Conservation (phyloP, 2,888 invertebrate genomes). For the Conchocele bisecta region DNA sequence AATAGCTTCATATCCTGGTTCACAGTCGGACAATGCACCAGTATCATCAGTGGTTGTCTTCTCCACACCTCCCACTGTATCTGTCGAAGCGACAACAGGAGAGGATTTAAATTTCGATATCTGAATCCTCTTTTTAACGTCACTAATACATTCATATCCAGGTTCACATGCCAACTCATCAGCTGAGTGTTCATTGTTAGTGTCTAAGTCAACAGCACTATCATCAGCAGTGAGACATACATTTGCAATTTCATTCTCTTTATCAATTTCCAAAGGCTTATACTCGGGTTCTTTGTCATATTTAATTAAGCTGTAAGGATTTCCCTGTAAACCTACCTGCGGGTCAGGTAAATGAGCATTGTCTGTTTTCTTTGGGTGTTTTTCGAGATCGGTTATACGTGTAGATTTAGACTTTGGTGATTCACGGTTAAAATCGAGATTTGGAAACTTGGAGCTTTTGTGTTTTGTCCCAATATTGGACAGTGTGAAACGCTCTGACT, state of each 20-base stretch:
- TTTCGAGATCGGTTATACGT: neutral
- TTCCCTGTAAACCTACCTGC: constrained; percentile 14
- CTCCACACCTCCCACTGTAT: no score
- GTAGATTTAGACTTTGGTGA: neutral
- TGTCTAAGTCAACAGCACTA: constrained; percentile 52
- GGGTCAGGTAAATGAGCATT: constrained; percentile 1
- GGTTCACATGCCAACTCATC: neutral
- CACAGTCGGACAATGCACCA: neutral
- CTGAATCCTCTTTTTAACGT: no score
- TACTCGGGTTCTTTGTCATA: constrained; percentile 40
- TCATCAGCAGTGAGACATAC: constrained; percentile 37
- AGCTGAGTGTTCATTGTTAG: neutral
- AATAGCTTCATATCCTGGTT: constrained; percentile 54
- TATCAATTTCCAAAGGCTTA: constrained; percentile 4
- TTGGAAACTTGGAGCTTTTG: neutral
- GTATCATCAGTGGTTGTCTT: constrained; percentile 2
- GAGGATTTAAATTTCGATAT: no score
- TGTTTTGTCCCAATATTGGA: constrained; percentile 19
- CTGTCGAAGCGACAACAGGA: no score
- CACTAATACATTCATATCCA: no score
- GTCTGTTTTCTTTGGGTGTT: neutral
- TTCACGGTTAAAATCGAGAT: neutral
- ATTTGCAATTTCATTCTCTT: constrained; percentile 21
- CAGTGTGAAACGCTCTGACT: constrained; percentile 3
- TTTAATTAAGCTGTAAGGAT: constrained; percentile 47